Evolutionary conservation across 2,888 invertebrate species (phyloP), one percentile per base, ranked within the genome.

Genomic region (Nasonia oneida): DNA sequence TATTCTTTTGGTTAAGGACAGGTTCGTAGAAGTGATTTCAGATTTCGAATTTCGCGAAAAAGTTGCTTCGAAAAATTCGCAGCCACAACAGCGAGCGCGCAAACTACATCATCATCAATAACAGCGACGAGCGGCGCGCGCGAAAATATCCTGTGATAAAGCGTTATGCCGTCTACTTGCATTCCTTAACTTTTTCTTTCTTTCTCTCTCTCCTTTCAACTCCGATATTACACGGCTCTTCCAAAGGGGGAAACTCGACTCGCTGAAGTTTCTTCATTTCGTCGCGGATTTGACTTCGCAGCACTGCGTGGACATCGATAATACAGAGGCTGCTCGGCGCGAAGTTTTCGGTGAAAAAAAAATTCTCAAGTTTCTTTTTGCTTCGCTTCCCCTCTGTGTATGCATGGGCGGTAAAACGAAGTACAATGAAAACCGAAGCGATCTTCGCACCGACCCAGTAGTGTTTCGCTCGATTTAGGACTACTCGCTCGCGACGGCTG

Each of bases 251-350:
- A 42, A 23, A 29, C 29, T 47, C 8, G 33, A 29, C 33, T 14
- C 53, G 29, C 57, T 15, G 15, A 75, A 75, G 75, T 75, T 75
- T 75, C 75, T 75, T 75, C 47, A 75, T 75, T 75, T 75, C 75
- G 29, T 5, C 53, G 53, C 33, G 67, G 29, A 67, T 67, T 67
- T 67, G 23, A 67, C 67, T n/a, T n/a, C 33, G 67, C 67, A 5
- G 37, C 37, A 33, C 33, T 3, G 33, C 8, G 67, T 14, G 67
- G 29, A 67, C 67, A 67, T 67, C 67, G 33, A 67, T 67, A 67
- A 33, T 67, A 67, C 67, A 67, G 3, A 29, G 29, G 12, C 33
- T 29, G 29, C 29, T 29, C 1, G 33, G 33, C 12, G 37, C 42
- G 4, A 67, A 67, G 67, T 67, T 67, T 67, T 6, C 3, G 67